Evolutionary conservation across 2,113 vertebrate genomes (phyloP).

Genomic region (Haemorhous mexicanus): DNA sequence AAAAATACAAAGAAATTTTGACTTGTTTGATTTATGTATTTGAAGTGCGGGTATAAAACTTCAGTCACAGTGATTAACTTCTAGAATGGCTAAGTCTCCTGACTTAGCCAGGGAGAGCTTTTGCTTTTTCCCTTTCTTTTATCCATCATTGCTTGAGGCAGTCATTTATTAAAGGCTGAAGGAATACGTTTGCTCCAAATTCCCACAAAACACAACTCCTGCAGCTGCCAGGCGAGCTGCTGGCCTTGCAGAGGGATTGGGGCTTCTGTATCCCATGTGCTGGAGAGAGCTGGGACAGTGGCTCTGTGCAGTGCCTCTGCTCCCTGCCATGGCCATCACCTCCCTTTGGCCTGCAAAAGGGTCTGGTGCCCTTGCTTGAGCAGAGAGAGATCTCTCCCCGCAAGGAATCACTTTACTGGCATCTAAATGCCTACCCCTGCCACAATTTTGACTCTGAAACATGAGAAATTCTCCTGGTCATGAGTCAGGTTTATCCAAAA

Average conservation of each 20-base stretch:
- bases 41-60: not conserved
- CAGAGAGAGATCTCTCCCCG: not conserved
- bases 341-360: not conserved
- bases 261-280: fast-evolving
- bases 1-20: not conserved
- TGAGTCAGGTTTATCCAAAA: not conserved
- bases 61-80: conserved; percentile 28
- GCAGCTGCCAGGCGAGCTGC: not conserved
- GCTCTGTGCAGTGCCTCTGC: not conserved
- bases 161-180: conserved; percentile 31
- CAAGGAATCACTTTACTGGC: not conserved
- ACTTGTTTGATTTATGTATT: not conserved
- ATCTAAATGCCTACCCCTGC: not conserved
- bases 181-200: not conserved
- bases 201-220: not conserved
- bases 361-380: not conserved
- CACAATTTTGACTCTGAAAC: not conserved
- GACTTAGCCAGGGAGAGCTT: not conserved
- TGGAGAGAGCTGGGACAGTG: not conserved
- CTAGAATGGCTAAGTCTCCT: not conserved
- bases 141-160: conserved; percentile 36
- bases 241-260: not conserved
- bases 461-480: not conserved
- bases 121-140: not conserved
- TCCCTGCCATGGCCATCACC: fast-evolving